phyloP scores from a whole-genome alignment of 2,113 vertebrate species.

The Delphinapterus leucas region DNA sequence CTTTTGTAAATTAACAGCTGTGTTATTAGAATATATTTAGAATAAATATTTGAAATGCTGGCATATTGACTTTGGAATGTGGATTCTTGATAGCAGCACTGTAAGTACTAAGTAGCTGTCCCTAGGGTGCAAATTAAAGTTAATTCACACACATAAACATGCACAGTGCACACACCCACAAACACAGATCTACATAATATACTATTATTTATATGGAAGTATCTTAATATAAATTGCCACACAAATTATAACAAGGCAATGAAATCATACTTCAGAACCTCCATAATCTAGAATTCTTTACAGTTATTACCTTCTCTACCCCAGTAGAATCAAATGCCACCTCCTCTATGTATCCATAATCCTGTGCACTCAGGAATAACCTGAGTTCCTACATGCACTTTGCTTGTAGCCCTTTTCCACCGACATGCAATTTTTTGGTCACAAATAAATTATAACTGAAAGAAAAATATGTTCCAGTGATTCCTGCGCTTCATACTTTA shows the following conservation, averaged over 20 bases:
- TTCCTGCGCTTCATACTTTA: not conserved
- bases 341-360: not conserved
- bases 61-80: not conserved
- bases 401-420: not conserved
- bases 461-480: not conserved
- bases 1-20: not conserved
- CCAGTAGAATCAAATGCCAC: not conserved
- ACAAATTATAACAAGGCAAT: not conserved
- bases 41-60: not conserved
- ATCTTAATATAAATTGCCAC: not conserved
- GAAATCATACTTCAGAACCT: not conserved
- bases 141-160: not conserved
- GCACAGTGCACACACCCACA: not conserved
- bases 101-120: not conserved
- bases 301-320: not conserved
- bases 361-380: not conserved
- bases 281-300: not conserved
- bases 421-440: not conserved
- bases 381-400: not conserved
- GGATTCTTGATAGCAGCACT: not conserved
- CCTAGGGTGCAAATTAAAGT: not conserved
- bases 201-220: not conserved
- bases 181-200: not conserved
- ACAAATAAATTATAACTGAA: not conserved
- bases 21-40: not conserved